Base-by-base conservation (phyloP, 2,888 invertebrate species). In the Tetropium fuscum region DNA sequence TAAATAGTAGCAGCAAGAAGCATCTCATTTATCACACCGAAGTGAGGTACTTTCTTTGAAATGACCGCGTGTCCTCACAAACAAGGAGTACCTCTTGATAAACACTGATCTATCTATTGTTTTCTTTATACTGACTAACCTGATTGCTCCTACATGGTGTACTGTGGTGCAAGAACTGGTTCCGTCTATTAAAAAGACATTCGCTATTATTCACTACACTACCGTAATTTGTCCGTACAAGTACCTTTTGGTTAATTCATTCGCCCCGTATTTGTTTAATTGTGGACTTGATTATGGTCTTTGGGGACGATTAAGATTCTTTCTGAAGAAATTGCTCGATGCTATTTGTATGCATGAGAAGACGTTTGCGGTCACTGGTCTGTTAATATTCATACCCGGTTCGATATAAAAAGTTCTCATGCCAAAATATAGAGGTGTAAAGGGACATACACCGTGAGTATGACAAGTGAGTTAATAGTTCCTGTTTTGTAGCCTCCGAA, bases 111-210 rank as follows among this genome's bases (percentile, higher is more conserved):
- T 44, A 49, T 63, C 63, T 44, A 49, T 63, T 64, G 53, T 62
- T 62, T 45, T 64, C 56, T 62, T 47, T 58, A 60, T 66, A 65
- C 62, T 55, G 68, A 64, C 58, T 72, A 72, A 70, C 70, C 71
- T 58, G 53, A 65, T 69, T 71, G 56, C 60, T 65, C 71, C 61
- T 70, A 70, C 51, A 69, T 66, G 71, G 54, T 15, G 13, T 45
- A 27, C 48, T 27, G 10, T 27, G 19, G 66, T 38, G 64, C 60
- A 68, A 66, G 47, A 64, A 54, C 66, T 18, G 60, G 64, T 41
- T 41, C 11, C 36, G 60, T 65, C 55, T 53, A 57, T 61, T 64
- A 56, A 53, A 22, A 54, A 63, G 38, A 58, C 60, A 60, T 53
- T 60, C 59, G 56, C 48, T 57, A 63, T 56, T 43, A 59, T 57